A percentile compares a stretch with the other conserved stretches of the same genome.
These are phyloP conservation scores for Poeciliopsis presidionis DNA, from an alignment of 2,797 vertebrate genomes.

Conservation along the genomic window DNA sequence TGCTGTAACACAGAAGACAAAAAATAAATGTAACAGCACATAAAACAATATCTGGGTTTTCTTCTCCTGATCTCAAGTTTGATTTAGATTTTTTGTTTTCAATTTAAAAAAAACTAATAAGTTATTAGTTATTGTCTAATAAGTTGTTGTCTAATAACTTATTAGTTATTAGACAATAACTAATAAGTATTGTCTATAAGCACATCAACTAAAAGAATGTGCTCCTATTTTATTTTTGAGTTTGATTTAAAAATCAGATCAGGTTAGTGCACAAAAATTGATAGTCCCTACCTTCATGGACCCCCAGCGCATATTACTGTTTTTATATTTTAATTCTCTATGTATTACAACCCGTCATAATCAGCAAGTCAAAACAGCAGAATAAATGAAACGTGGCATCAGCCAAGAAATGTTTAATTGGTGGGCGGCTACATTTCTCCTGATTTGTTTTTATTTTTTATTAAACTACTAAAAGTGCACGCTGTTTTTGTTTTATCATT, in stretches of 20 bases:
- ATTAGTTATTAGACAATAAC: too few species aligned
- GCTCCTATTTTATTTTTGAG: neutral
- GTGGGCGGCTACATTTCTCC: neutral
- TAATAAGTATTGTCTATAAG: neutral
- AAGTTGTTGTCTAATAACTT: too few species aligned
- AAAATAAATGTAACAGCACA: neutral
- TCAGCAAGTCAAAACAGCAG: neutral
- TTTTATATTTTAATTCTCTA: neutral
- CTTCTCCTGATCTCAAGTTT: neutral
- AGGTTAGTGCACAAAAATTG: neutral
- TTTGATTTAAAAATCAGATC: neutral
- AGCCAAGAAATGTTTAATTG: neutral
- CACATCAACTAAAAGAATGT: neutral
- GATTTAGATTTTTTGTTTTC: neutral
- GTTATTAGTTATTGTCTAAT: neutral
- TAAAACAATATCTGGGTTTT: neutral
- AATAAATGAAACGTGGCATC: neutral
- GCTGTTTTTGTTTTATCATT: neutral
- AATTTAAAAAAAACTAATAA: neutral
- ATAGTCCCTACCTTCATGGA: neutral
- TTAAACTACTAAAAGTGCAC: neutral
- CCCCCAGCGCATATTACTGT: neutral
- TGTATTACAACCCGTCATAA: neutral
- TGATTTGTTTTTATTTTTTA: neutral
- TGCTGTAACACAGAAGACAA: neutral